Conservation (phyloP, 2,888 invertebrate species). For the Lasius platythorax region DNA sequence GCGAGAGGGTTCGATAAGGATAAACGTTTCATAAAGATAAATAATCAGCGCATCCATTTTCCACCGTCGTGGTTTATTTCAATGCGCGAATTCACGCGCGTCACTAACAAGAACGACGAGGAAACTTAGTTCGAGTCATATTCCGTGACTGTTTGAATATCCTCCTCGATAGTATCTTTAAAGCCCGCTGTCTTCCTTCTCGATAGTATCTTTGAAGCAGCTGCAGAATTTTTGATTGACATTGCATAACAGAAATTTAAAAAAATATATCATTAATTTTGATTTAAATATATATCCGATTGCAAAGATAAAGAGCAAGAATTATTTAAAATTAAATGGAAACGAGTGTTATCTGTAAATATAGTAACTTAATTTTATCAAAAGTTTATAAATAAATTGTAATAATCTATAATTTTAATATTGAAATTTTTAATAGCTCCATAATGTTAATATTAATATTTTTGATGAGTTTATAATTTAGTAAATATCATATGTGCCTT, state of each 20-base stretch:
- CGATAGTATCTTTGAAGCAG: background rate
- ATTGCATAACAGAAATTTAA: background rate
- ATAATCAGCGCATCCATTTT: background rate
- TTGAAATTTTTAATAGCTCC: background rate
- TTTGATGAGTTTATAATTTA: background rate
- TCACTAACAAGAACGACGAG: background rate
- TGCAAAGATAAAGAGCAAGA: background rate
- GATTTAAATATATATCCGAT: background rate
- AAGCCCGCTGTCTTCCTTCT: background rate
- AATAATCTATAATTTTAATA: background rate
- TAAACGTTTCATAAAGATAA: constrained; percentile 50
- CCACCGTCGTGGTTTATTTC: background rate
- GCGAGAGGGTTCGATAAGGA: constrained; percentile 51
- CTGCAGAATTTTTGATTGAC: background rate
- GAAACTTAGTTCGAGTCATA: background rate
- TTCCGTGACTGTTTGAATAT: background rate
- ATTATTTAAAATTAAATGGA: background rate
- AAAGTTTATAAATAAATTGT: background rate
- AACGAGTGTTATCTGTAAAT: background rate
- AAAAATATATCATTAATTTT: background rate
- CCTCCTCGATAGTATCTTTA: background rate
- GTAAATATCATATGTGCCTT: background rate
- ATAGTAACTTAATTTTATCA: background rate
- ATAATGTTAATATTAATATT: background rate
- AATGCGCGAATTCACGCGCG: background rate